Base-by-base conservation (phyloP, 1,140 invertebrate species). In the Cherax destructor region DNA sequence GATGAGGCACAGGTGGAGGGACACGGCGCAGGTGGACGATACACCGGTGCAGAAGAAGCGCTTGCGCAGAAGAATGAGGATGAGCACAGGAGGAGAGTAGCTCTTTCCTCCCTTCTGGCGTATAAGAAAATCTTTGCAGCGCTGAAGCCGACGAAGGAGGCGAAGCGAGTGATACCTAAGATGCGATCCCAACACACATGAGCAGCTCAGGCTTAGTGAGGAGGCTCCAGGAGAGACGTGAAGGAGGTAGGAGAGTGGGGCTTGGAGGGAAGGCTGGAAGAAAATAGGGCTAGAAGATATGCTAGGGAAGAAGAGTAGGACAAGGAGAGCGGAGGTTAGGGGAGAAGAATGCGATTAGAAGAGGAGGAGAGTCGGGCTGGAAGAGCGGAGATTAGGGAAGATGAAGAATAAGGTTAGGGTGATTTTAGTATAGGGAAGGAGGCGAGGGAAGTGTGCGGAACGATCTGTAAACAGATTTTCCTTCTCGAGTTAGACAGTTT, bases 391-490 rank as follows among this genome's bases (percentile, higher is more conserved):
- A 41, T 41, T 41, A 41, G 30, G 30, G 30, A 41, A 41, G 30
- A 41, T 41, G 30, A 41, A 41, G 30, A 41, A 41, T 41, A 41
- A 2, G 0, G 30, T 41, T 41, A 41, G 30, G 30, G 30, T 41
- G 30, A 41, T 41, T 41, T 41, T 41, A 41, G 30, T 41, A 41
- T 41, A 41, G 30, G 30, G 2, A 41, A 41, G 80, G 21, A 24
- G 47, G 50, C 79, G n/a, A 18, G n/a, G 50, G 50, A 59, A n/a
- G 59, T 86, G 85, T 86, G n/a, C 50, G 56, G 52, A 47, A 30
- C 52, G 85, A 86, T 86, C 76, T 86, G 85, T 86, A 86, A 86
- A 86, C 85, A 86, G 74, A 86, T 86, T 77, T 78, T 24, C 72
- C 56, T 77, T 74, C 85, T 56, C 50, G 61, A 52, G 74, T 30